Evolutionary conservation across 2,888 invertebrate species (phyloP), one percentile per base, ranked within the genome.

Genomic region (Agrochola lychnidis): DNA sequence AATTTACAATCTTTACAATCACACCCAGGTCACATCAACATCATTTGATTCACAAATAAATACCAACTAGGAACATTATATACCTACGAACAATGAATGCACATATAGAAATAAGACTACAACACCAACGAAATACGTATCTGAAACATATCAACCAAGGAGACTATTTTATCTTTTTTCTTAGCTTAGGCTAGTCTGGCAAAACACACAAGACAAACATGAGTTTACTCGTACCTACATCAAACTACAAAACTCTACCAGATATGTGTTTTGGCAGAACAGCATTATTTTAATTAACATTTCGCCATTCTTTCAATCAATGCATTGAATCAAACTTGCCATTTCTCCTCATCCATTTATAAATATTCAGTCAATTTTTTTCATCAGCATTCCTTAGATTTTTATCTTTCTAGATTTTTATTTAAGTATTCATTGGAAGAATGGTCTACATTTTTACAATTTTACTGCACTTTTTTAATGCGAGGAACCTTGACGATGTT

Each of bases 1-100:
- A 91, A 91, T 92, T 92, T 90, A 93, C 89, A 87, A 89, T 86
- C 90, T 93, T 91, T 92, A 93, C 92, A 90, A 92, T 92, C 90
- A 95, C 96, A 96, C 96, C 96, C 96, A 96, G 96, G 96, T 96
- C 96, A 96, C 95, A 96, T 96, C 96, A 96, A 94, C 95, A 94
- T 92, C 87, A 90, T 91, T 88, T 85, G 88, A 91, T 90, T 88
- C 87, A 94, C 92, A 93, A 91, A 89, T 88, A 89, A 89, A 88
- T 90, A 90, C 87, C 86, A 73, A 87, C 83, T 92, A 92, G 89
- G 90, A 90, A 92, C 91, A 91, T 77, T 78, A 86, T 89, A 92
- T 89, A 92, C 90, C 87, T 91, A 87, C 91, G 88, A 90, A 86
- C 89, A 91, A 94, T 90, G 82, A 92, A 92, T 93, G 93, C 94